Evolutionary conservation across 2,888 invertebrate genomes (phyloP).

Genomic region (Pelosia muscerda): DNA sequence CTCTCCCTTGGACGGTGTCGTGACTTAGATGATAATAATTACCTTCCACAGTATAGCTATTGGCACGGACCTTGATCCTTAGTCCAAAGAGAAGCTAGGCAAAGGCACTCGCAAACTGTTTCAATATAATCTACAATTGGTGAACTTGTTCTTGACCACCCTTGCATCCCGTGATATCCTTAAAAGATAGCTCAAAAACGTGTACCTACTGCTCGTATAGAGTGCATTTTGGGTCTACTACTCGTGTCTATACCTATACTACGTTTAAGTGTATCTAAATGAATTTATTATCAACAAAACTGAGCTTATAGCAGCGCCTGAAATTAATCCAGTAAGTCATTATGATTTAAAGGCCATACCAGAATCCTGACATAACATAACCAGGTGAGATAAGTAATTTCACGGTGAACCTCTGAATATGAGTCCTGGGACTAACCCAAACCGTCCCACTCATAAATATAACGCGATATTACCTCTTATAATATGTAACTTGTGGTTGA

Average conservation of each 20-base stretch:
- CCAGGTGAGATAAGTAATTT: conserved; percentile 68
- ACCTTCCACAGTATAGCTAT: no score
- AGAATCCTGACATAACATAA: conserved; percentile 40
- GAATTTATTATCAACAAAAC: conserved; percentile 12
- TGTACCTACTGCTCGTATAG: no score
- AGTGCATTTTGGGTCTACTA: no score
- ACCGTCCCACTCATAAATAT: conserved; percentile 65
- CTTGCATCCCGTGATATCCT: no score
- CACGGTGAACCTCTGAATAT: conserved; percentile 64
- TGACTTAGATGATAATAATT: not conserved
- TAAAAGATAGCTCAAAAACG: no score
- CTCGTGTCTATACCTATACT: no score
- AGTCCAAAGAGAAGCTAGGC: no score
- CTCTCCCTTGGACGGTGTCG: not conserved
- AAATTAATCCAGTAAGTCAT: conserved; percentile 41
- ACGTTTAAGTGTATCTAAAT: conserved; percentile 9
- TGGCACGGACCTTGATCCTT: no score
- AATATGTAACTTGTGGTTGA: conserved; percentile 44
- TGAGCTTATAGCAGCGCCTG: conserved; percentile 9
- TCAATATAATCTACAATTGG: no score
- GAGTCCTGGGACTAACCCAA: conserved; percentile 62
- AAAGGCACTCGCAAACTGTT: no score
- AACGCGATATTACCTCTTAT: conserved; percentile 54
- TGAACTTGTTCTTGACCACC: no score
- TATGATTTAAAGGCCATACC: conserved; percentile 41